Conservation (phyloP, 2,888 invertebrate species). For the Sphaeridia pumilis region DNA sequence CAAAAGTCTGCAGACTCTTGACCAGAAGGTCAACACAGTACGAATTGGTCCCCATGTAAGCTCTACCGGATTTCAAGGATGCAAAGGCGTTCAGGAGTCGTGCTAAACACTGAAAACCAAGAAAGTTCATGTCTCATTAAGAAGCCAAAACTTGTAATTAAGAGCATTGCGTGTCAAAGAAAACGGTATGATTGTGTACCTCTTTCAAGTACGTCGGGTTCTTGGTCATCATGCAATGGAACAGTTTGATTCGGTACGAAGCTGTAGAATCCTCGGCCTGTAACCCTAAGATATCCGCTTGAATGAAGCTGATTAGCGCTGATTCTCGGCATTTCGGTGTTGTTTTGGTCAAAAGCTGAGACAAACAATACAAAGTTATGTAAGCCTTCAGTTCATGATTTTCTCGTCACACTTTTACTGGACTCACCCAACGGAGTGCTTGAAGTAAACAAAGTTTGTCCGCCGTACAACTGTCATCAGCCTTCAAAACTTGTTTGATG, state of each 20-base stretch:
- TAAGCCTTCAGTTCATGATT: too few species aligned
- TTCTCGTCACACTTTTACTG: too few species aligned
- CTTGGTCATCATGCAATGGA: slow-evolving; percentile 23
- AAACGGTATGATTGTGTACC: too few species aligned
- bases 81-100: slow-evolving; percentile 53
- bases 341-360: slow-evolving; percentile 30
- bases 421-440: slow-evolving; percentile 51
- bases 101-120: slow-evolving; percentile 50
- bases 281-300: slow-evolving; percentile 24
- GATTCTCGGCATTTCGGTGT: slow-evolving; percentile 17
- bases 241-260: slow-evolving; percentile 20
- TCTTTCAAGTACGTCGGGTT: slow-evolving; percentile 33
- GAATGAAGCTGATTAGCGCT: slow-evolving; percentile 22
- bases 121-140: too few species aligned
- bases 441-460: slow-evolving; percentile 47
- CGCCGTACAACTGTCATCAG: slow-evolving; percentile 38
- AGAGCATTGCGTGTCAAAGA: not conserved
- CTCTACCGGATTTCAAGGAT: slow-evolving; percentile 49
- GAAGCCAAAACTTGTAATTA: too few species aligned
- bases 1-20: slow-evolving; percentile 38
- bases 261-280: slow-evolving; percentile 3
- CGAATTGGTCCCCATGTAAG: slow-evolving; percentile 41
- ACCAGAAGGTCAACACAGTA: slow-evolving; percentile 26
- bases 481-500: slow-evolving; percentile 40
- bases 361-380: too few species aligned